Evolutionary conservation across 2,797 vertebrate species (phyloP), one percentile per base, ranked within the genome.

Genomic region (Gambusia yucatana): DNA sequence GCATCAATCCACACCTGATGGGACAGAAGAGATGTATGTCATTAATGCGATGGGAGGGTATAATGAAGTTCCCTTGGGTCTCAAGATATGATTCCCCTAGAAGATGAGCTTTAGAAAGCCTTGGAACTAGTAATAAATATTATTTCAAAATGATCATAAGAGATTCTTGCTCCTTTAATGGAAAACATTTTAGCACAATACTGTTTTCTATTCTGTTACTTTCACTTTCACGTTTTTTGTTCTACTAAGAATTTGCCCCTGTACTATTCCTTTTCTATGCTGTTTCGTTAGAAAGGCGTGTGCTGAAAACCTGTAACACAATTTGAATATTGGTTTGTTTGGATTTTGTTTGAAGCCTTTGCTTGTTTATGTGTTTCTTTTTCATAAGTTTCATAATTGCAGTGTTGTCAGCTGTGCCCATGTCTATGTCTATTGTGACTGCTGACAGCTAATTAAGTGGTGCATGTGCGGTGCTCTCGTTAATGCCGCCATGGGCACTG

Each of bases 1-100:
- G 98, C 98, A 72, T 99, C 98, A 77, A 99, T 99, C 98, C 98
- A 99, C 57, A 99, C 98, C 98, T 99, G 59, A 48, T 36, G 59
- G 70, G 22, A 43, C 67, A 46, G 30, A 57, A 20, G 9, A 30
- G 44, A 50, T 76, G 43, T 10, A 33, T 6, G 41, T 47, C 1
- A 46, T 14, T 25, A 41, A 36, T 17, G 30, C 4, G 30, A 16
- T 22, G 30, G 33, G 3, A 55, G 14, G 5, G 20, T 41, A 57
- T 7, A 52, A 55, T 39, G 2, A 52, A 36, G 30, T 52, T 22
- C 17, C 41, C 11, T 52, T 13, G 43, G 1, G 1, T 41, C 30
- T 57, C 52, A 1, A 30, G 20, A 9, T 39, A 13, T 67, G 11
- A 76, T 39, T 76, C 17, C 33, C 3, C 17, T 20, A 39, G 33